Base-by-base conservation (phyloP, 2,888 invertebrate genomes). In the Stenolophus ochropezus region DNA sequence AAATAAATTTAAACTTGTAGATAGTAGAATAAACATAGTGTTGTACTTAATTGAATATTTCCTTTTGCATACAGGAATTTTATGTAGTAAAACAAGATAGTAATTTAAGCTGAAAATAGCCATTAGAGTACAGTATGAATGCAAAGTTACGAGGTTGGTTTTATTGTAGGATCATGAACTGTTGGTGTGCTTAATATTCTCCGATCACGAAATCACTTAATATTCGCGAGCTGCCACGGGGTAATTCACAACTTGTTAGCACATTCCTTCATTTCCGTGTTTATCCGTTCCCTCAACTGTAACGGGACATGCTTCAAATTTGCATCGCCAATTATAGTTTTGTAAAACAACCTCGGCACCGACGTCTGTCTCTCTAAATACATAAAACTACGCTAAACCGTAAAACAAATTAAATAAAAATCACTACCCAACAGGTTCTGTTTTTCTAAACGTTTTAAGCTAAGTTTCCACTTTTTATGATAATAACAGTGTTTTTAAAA, bases 181-280 rank as follows among this genome's bases (percentile, higher is more conserved):
- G 2, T 20, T 18, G 16, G 51, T n/a, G 51, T 51, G n/a, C n/a
- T 61, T 61, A 61, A 61, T 61, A 61, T 61, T 61, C 61, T n/a
- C 23, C 25, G 61, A 61, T 61, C 61, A 61, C 61, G 61, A 61
- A 61, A 61, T 61, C 61, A 61, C 61, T 61, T 61, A 61, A 61
- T 61, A 61, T 61, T 61, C 61, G 61, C 25, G 21, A 61, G 61
- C 61, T 25, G 61, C 61, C 61, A 61, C 61, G 61, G 61, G 61
- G 61, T 61, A 61, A 61, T 61, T 61, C 61, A 61, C 61, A 25
- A 61, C 25, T 61, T 61, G 61, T 61, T 61, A 61, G 61, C 61
- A 61, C 61, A 61, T 61, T 61, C 61, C 61, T 61, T 61, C 61
- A 61, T 61, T 61, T 61, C 61, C 61, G 61, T 61, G 25, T 61